Evolutionary conservation across 2,888 invertebrate genomes (phyloP).

Genomic region (Flexamia atlantica): DNA sequence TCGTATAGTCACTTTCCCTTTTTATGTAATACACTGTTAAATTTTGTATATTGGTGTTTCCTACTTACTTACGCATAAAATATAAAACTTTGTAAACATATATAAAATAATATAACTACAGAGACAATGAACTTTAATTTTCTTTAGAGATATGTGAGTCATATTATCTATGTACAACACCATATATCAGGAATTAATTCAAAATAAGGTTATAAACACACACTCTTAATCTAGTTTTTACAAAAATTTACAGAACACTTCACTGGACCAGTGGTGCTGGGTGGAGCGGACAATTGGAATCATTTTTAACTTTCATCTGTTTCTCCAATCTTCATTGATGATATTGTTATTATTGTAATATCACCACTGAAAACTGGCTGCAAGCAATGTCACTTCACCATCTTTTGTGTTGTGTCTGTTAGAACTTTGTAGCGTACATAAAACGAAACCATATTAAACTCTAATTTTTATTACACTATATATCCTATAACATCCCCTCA

Average conservation of each 20-base stretch:
- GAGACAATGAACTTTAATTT: neutral
- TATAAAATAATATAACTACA: neutral
- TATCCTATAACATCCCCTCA: no score
- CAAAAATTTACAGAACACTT: slow-evolving; percentile 7
- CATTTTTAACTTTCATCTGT: neutral
- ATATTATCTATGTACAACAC: slow-evolving; percentile 26
- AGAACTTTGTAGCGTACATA: no score
- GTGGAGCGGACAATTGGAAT: no score
- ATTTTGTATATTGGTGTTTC: slow-evolving; percentile 30
- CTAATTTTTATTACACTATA: no score
- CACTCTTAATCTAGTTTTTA: slow-evolving; percentile 18
- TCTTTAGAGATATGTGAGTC: slow-evolving; percentile 1
- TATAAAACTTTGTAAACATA: slow-evolving; percentile 8
- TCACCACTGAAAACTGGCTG: no score
- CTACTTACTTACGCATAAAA: slow-evolving; percentile 14
- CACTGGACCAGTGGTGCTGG: neutral
- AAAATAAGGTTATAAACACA: neutral
- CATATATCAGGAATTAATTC: neutral
- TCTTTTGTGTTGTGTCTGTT: no score
- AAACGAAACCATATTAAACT: no score
- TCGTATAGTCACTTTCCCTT: neutral
- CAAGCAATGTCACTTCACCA: no score
- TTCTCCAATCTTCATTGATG: no score
- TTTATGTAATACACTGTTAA: neutral
- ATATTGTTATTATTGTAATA: no score